Evolutionary conservation across 2,797 vertebrate species (phyloP).

Genomic region (Streptopelia turtur): DNA sequence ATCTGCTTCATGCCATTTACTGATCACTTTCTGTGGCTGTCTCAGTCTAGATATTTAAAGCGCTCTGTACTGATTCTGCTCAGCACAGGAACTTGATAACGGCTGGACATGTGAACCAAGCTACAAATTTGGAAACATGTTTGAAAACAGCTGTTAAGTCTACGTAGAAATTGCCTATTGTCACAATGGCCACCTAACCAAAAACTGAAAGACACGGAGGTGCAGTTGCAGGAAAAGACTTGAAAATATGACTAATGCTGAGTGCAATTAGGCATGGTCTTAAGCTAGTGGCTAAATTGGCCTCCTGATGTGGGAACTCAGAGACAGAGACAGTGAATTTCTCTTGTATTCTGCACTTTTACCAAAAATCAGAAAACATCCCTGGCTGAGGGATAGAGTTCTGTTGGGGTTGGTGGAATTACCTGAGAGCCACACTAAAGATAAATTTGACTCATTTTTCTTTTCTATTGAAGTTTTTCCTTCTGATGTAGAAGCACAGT

Average conservation of each 20-base stretch:
- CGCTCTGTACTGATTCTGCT: background rate
- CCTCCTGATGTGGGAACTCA: background rate
- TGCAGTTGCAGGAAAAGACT: background rate
- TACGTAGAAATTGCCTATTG: background rate
- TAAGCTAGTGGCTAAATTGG: background rate
- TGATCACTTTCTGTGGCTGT: slow-evolving; percentile 52
- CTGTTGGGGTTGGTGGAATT: background rate
- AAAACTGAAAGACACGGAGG: background rate
- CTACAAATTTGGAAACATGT: background rate
- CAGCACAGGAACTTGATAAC: slow-evolving; percentile 17
- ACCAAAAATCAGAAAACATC: background rate
- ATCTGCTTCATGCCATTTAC: slow-evolving; percentile 64
- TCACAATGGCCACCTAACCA: background rate
- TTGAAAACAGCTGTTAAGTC: slow-evolving; percentile 28
- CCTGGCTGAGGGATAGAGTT: background rate
- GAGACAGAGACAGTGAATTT: background rate
- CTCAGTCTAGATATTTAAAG: slow-evolving; percentile 54
- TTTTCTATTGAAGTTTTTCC: background rate
- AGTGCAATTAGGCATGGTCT: rapidly evolving
- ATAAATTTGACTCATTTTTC: background rate
- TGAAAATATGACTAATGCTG: background rate
- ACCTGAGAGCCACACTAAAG: background rate
- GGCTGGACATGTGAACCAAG: background rate
- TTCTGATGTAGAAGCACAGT: background rate
- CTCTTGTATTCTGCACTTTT: background rate